These are phyloP conservation scores for Heliocidaris tuberculata DNA, from an alignment of 35 echinoderm and acorn worm genomes.

Conservation along the genomic window DNA sequence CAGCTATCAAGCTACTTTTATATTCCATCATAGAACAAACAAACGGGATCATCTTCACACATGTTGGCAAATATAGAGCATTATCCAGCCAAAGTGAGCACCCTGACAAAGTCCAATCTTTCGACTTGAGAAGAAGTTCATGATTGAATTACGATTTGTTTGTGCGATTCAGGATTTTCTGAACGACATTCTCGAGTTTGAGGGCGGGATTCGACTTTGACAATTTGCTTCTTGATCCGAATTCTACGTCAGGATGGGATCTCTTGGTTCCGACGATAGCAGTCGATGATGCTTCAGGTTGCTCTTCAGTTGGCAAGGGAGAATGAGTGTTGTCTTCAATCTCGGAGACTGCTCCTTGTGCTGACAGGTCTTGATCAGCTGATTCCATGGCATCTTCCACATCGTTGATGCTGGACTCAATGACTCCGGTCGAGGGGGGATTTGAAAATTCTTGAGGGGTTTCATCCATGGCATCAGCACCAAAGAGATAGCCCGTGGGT, in stretches of 20 bases:
- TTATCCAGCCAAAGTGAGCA: neutral
- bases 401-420: neutral
- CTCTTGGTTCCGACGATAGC: neutral
- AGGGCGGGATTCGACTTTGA: slow-evolving; percentile 40
- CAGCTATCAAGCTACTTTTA: neutral
- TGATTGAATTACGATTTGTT: neutral
- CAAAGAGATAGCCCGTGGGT: neutral
- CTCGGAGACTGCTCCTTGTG: neutral
- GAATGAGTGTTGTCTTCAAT: neutral
- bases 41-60: neutral
- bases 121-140: neutral
- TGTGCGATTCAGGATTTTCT: slow-evolving; percentile 55
- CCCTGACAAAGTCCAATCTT: neutral
- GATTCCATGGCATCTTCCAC: neutral
- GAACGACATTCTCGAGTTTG: slow-evolving; percentile 66
- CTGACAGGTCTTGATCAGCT: neutral
- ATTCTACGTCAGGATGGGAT: neutral
- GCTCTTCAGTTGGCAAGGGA: neutral
- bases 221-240: slow-evolving; percentile 15
- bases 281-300: neutral
- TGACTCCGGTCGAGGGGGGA: neutral
- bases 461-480: neutral
- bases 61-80: neutral
- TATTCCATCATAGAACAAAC: neutral
- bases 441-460: neutral